These are phyloP conservation scores for Trogon surrucura DNA, from an alignment of 2,113 vertebrate genomes.

Conservation along the genomic window DNA sequence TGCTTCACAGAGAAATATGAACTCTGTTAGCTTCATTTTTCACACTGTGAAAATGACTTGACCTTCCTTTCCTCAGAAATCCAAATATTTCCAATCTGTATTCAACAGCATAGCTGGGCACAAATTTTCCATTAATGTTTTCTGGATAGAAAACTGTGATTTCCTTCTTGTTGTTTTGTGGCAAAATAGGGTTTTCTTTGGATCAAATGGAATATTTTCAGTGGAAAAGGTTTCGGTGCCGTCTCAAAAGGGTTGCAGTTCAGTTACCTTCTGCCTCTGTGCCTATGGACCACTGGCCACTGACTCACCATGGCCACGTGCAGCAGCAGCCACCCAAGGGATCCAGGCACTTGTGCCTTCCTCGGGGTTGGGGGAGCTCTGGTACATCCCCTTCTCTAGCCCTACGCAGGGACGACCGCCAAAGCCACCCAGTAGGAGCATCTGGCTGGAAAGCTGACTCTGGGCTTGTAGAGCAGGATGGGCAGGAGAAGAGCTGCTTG, in stretches of 20 bases:
- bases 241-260: not conserved
- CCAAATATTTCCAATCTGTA: slow-evolving; percentile 65
- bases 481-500: not conserved
- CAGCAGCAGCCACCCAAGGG: not conserved
- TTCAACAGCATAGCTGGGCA: slow-evolving; percentile 52
- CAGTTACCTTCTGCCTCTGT: not conserved
- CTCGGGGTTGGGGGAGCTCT: not conserved
- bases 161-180: slow-evolving; percentile 47
- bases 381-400: not conserved
- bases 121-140: slow-evolving; percentile 65
- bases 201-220: slow-evolving; percentile 11
- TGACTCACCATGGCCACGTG: not conserved
- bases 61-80: slow-evolving; percentile 68
- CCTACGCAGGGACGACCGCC: fast-evolving
- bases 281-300: not conserved
- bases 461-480: not conserved
- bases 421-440: not conserved
- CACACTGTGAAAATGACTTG: slow-evolving; percentile 70
- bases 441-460: fast-evolving
- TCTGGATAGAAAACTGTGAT: slow-evolving; percentile 57
- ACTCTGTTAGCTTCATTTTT: slow-evolving; percentile 64
- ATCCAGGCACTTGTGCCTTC: not conserved
- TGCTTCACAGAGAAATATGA: slow-evolving; percentile 61
- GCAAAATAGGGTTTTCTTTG: slow-evolving; percentile 7
- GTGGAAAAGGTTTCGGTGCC: not conserved